Percentiles rank a stretch among this genome's conserved stretches.
phyloP scores from a whole-genome alignment of 1,140 invertebrate species.

The Anastrepha ludens region DNA sequence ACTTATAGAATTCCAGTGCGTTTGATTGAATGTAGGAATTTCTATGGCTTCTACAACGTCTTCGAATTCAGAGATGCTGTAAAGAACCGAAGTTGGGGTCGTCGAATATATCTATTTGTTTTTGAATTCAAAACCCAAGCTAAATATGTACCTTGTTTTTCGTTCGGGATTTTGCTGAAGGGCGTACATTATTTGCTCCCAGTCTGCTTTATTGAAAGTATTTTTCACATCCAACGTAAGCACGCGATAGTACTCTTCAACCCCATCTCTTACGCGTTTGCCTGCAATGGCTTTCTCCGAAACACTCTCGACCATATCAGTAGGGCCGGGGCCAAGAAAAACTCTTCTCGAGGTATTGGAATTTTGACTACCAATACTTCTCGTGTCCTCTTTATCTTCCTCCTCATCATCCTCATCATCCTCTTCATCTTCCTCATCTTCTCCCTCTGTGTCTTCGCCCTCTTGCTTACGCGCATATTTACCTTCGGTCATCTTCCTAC shows the following conservation, averaged over 20 bases:
- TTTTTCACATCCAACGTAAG: conserved; percentile 32
- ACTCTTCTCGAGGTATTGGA: not conserved
- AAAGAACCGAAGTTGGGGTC: not conserved
- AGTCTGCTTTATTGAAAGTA: not conserved
- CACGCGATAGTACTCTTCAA: conserved; percentile 27
- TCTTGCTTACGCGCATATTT: no score
- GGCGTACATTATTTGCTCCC: not conserved
- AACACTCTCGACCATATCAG: conserved; percentile 11
- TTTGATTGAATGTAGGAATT: not conserved
- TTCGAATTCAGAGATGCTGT: not conserved
- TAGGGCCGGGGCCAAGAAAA: not conserved
- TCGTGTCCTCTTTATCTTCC: no score
- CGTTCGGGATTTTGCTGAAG: not conserved
- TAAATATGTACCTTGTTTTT: not conserved
- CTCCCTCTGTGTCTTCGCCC: no score
- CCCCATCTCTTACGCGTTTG: not conserved
- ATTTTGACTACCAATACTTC: not conserved
- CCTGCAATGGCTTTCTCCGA: conserved; percentile 40
- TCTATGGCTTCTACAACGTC: not conserved
- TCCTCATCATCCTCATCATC: no score
- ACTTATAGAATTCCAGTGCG: not conserved
- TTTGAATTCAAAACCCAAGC: not conserved
- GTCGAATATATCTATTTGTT: not conserved
- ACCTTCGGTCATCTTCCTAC: not conserved
- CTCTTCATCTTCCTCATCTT: no score